Evolutionary conservation across 2,888 invertebrate genomes (phyloP).

Genomic region (Hyppa rectilinea): DNA sequence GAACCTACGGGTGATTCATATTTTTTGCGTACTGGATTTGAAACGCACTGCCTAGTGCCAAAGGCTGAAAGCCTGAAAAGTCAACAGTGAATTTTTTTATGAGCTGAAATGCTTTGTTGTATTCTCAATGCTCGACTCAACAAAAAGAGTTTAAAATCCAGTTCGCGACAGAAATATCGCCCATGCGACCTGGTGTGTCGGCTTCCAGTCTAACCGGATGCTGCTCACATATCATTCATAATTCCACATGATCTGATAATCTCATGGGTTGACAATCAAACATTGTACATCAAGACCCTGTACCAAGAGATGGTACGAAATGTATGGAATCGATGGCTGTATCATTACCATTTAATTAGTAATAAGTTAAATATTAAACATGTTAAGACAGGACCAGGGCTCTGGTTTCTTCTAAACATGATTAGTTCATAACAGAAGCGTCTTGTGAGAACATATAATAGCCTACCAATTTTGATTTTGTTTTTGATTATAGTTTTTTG

Average conservation of each 20-base stretch:
- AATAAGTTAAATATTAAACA: too few relatives aligned
- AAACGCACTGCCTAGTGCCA: too few relatives aligned
- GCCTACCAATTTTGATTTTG: too few relatives aligned
- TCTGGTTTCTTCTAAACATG: not conserved
- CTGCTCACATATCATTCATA: not conserved
- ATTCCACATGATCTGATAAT: conserved; percentile 2
- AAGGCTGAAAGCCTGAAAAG: not conserved
- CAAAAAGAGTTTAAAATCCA: not conserved
- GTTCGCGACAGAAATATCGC: not conserved
- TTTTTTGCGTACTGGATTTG: not conserved
- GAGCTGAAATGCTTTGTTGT: not conserved
- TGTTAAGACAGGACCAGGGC: too few relatives aligned
- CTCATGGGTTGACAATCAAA: conserved; percentile 20
- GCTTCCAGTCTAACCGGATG: too few relatives aligned
- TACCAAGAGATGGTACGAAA: conserved; percentile 8
- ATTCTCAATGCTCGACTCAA: not conserved
- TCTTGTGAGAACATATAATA: too few relatives aligned
- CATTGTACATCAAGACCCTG: conserved; percentile 5
- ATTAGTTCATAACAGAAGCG: too few relatives aligned
- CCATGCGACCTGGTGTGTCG: too few relatives aligned
- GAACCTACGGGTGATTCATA: too few relatives aligned
- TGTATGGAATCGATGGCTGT: not conserved
- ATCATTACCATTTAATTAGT: conserved; percentile 2
- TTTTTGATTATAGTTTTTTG: not conserved
- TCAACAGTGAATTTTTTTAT: not conserved